A percentile compares a stretch with the other conserved stretches of the same genome.
Conservation (phyloP, 23 tunicate species). For the Pegea sp. region DNA sequence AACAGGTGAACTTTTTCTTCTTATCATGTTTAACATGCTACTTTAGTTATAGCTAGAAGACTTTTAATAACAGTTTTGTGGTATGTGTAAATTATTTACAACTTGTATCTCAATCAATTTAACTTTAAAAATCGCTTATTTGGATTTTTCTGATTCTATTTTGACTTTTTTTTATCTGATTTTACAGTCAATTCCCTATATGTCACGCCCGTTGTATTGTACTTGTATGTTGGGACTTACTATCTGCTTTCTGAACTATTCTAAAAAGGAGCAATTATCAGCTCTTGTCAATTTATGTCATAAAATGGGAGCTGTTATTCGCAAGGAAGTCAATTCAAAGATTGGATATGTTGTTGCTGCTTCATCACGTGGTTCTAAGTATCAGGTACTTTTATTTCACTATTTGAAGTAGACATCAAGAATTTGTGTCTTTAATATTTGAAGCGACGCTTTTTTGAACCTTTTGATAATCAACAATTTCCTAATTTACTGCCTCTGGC, state of each 20-base stretch:
- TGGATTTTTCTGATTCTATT: neutral
- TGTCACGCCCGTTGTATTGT: conserved; percentile 59
- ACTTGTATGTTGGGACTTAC: conserved; percentile 70
- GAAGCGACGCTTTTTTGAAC: too few relatives aligned
- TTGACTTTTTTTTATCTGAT: neutral
- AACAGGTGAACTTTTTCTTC: conserved; percentile 17
- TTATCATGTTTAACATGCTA: neutral
- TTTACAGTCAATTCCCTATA: conserved; percentile 69
- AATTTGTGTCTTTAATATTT: too few relatives aligned
- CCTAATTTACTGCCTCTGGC: too few relatives aligned
- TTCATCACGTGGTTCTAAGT: conserved; percentile 58
- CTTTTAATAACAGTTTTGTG: neutral
- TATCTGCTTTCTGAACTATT: conserved; percentile 72
- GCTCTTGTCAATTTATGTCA: conserved; percentile 66
- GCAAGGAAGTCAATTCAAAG: conserved; percentile 69
- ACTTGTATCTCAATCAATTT: neutral
- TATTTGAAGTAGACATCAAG: too few relatives aligned
- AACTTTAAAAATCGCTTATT: neutral
- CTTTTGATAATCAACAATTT: too few relatives aligned
- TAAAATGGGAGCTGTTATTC: conserved; percentile 84
- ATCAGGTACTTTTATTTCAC: conserved; percentile 45
- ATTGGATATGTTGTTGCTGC: conserved; percentile 66
- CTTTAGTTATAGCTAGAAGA: neutral
- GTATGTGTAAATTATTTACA: neutral
- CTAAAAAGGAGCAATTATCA: conserved; percentile 64